Evolutionary conservation across 2,888 invertebrate genomes (phyloP).

Genomic region (Coelopa pilipes): DNA sequence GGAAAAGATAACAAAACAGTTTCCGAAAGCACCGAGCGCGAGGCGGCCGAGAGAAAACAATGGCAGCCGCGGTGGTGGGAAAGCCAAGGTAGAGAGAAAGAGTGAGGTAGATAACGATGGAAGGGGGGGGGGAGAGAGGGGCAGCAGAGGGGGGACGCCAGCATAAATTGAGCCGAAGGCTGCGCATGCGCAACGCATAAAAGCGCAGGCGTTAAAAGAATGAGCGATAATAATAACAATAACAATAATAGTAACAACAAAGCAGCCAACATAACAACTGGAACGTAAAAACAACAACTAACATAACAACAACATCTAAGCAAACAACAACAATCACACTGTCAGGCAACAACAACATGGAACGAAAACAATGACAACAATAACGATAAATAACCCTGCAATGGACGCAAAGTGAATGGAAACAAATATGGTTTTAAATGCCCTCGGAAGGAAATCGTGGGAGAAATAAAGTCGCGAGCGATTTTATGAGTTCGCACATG

Average conservation of each 20-base stretch:
- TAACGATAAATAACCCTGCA: too few species aligned
- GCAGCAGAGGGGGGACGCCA: not conserved
- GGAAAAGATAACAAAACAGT: not conserved
- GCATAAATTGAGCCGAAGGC: not conserved
- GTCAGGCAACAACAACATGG: too few species aligned
- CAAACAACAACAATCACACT: not conserved
- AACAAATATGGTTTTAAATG: not conserved
- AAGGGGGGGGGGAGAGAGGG: not conserved
- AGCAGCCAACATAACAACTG: too few species aligned
- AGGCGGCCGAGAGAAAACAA: not conserved
- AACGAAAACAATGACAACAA: too few species aligned
- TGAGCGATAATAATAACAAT: conserved; percentile 1
- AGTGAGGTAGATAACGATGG: not conserved
- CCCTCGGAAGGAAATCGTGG: conserved; percentile 10
- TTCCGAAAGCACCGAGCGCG: too few species aligned
- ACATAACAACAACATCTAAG: not conserved
- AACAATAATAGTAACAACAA: conserved; percentile 3
- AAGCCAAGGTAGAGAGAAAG: not conserved
- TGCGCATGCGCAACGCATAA: too few species aligned
- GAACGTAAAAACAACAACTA: not conserved
- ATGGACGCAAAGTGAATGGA: too few species aligned
- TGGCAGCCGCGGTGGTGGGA: not conserved
- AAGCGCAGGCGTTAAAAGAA: conserved; percentile 10
- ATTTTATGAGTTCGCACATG: conserved; percentile 14
- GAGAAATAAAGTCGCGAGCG: conserved; percentile 29